Base-by-base conservation (phyloP, 2,888 invertebrate genomes). In the Pseudococcus viburni region DNA sequence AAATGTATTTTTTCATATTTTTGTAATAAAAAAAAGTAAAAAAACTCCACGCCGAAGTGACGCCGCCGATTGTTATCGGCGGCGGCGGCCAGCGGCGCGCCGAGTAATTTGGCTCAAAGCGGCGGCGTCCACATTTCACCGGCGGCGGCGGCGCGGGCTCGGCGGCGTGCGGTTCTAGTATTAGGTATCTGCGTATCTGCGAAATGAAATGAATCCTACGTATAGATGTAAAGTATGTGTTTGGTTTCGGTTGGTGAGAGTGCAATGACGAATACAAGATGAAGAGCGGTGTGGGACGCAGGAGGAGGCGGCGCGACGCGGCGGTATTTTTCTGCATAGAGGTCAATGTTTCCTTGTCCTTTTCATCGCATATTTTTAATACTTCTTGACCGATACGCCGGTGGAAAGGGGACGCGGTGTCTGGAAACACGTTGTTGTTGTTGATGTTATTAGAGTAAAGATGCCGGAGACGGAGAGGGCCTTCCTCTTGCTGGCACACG, bases 291-390 rank as follows among this genome's bases (percentile, higher is more conserved):
- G 26, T 33, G 19, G 7, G 64, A 64, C 22, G 26, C 68, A 1
- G 12, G 26, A 4, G 9, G 22, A 64, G 6, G 68, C 68, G 68
- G 33, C 26, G 68, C 68, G 26, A 33, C 33, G 68, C 9, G 33
- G 68, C 8, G 68, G 68, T 73, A 33, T 73, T 73, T 73, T 73
- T 73, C 68, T 73, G 68, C 68, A 73, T 73, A 73, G 68, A 73
- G 68, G 68, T 73, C 68, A 73, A 73, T 73, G 68, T 73, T 64
- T 73, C 68, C 68, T 73, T 73, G 68, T 73, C 68, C 68, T 73
- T 73, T 73, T 73, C 68, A 73, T 73, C 68, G 68, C 68, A 73
- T 73, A 73, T 73, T 73, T 73, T 73, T 33, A 73, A 73, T 26
- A 33, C 68, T 19, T 59, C 59, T 73, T 73, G 68, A 33, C 68